phyloP scores from a whole-genome alignment of 2,888 invertebrate genomes.

The Eupithecia pulchellata region DNA sequence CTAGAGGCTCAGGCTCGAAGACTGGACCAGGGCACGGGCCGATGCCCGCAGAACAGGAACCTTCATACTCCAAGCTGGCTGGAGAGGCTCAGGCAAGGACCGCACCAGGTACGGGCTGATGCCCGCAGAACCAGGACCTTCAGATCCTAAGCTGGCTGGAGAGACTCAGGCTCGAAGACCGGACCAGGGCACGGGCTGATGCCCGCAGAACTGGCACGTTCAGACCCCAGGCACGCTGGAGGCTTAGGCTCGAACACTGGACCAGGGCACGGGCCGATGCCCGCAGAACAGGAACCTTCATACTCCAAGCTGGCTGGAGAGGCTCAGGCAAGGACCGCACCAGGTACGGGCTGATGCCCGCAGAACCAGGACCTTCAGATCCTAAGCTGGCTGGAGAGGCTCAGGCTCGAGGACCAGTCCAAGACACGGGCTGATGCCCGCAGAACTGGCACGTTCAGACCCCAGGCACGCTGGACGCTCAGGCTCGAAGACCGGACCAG shows the following conservation, averaged over 20 bases:
- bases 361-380: too few species aligned
- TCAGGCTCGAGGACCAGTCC: neutral
- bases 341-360: neutral
- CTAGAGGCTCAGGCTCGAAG: neutral
- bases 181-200: slow-evolving; percentile 1
- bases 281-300: neutral
- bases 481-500: too few species aligned
- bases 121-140: neutral
- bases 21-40: neutral
- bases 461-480: neutral
- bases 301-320: neutral
- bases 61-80: neutral
- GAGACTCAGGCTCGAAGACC: neutral
- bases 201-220: neutral
- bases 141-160: neutral
- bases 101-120: neutral
- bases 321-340: neutral
- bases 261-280: neutral
- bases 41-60: neutral
- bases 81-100: neutral
- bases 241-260: neutral
- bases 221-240: neutral
- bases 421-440: neutral
- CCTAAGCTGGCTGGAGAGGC: too few species aligned
- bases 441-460: neutral